Evolutionary conservation across 2,113 vertebrate genomes (phyloP), one percentile per base, ranked within the genome.

Genomic region (Fregata magnificens): DNA sequence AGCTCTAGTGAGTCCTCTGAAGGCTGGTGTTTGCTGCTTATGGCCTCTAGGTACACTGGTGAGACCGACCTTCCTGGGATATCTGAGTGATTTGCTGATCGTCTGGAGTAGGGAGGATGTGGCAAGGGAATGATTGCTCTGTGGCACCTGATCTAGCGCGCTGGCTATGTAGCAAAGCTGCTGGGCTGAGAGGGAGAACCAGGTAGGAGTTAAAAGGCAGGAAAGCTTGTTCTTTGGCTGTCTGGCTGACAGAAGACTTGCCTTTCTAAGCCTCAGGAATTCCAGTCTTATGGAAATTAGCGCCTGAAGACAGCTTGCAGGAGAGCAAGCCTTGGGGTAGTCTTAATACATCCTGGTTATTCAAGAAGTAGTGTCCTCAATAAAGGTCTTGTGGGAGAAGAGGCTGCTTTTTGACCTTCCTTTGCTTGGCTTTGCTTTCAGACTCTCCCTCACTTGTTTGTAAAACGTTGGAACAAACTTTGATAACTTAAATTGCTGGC

Each of bases 81-180:
- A 55, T 8, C 42, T 3, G 22, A 56, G 78, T 59, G 38, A 63
- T 62, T 74, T 78, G 42, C 42, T 31, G 24, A 20, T 85, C 0
- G 0, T 16, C 61, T 55, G 56, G 74, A 45, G 21, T 5, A 59
- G 40, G 59, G 63, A 81, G 53, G 55, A 66, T 9, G 38, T 34
- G 29, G 38, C 25, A 40, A 16, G 66, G 29, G 9, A 84, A 29
- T 11, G 45, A 44, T 49, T 34, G 67, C 29, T 95, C 34, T 0
- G 0, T 77, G 26, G 22, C 1, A 1, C 2, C 2, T 22, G 36
- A 42, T 67, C 12, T 7, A 4, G 32, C 5, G 7, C 36, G 32
- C 24, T 94, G 29, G 29, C 44, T 76, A 2, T 1, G 1, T 5
- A 50, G 52, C 25, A 69, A 42, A 50, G 58, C 34, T 77, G 55